Evolutionary conservation across 2,797 vertebrate species (phyloP).

Genomic region (Hoplostethus mediterraneus): DNA sequence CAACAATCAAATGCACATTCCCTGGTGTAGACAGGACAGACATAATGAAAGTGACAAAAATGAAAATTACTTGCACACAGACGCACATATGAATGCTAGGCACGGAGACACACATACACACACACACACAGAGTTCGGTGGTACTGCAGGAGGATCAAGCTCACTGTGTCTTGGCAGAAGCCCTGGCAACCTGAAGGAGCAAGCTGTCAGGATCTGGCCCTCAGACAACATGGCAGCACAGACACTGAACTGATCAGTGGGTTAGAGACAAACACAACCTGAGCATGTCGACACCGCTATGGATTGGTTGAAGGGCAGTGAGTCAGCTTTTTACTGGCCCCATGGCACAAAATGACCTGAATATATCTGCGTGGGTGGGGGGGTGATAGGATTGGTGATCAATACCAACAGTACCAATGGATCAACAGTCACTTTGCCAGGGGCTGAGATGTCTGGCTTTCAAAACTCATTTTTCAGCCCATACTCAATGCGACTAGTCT

Average conservation of each 20-base stretch:
- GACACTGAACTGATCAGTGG: not conserved
- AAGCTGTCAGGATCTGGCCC: slow-evolving; percentile 42
- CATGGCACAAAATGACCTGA: too few relatives aligned
- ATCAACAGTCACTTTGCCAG: slow-evolving; percentile 12
- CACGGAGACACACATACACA: not conserved
- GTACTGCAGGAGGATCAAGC: slow-evolving; percentile 16
- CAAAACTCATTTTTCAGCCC: not conserved
- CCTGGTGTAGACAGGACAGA: not conserved
- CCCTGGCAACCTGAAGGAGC: slow-evolving; percentile 44
- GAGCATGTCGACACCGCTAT: not conserved
- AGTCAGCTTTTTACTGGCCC: too few relatives aligned
- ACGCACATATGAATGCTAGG: too few relatives aligned
- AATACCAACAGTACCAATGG: not conserved
- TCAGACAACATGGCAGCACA: slow-evolving; percentile 15
- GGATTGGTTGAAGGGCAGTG: not conserved
- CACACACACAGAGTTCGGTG: slow-evolving; percentile 7
- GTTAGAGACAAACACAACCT: not conserved
- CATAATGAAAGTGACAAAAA: not conserved
- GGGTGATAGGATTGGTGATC: not conserved
- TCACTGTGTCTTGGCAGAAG: slow-evolving; percentile 45
- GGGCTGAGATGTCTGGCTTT: slow-evolving; percentile 4
- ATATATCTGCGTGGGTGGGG: not conserved
- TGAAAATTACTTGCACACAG: not conserved
- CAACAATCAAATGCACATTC: not conserved
- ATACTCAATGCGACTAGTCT: too few relatives aligned